Percentiles rank a stretch among this genome's conserved stretches.
phyloP scores from a whole-genome alignment of 2,888 invertebrate species.

The Atrina japonica region DNA sequence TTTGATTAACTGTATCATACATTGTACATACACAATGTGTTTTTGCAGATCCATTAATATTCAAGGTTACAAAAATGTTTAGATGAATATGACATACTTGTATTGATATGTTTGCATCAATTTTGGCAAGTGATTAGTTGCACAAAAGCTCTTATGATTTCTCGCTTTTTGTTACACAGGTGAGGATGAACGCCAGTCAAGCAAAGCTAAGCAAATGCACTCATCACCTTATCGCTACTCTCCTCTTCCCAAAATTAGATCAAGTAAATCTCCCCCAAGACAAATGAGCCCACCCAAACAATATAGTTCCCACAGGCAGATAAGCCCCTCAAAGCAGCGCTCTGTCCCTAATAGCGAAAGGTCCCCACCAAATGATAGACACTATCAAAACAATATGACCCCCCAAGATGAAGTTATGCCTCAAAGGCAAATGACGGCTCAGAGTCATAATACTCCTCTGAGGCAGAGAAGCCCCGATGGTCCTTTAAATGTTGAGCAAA shows the following conservation, averaged over 20 bases:
- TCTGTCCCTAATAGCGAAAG: slow-evolving; percentile 26
- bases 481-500: not conserved
- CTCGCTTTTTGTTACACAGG: slow-evolving; percentile 54
- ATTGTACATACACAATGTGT: too few relatives aligned
- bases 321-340: slow-evolving; percentile 9
- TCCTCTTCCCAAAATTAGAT: slow-evolving; percentile 43
- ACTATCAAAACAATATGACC: not conserved
- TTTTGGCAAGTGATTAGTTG: slow-evolving; percentile 18
- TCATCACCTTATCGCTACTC: slow-evolving; percentile 44
- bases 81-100: too few relatives aligned
- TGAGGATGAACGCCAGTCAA: slow-evolving; percentile 56
- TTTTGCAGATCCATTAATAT: too few relatives aligned
- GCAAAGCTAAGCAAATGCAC: slow-evolving; percentile 54
- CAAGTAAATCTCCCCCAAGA: slow-evolving; percentile 6
- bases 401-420: not conserved
- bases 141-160: slow-evolving; percentile 21
- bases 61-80: too few relatives aligned
- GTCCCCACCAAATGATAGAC: slow-evolving; percentile 15
- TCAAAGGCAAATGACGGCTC: not conserved
- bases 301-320: not conserved
- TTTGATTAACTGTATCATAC: too few relatives aligned
- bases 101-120: slow-evolving; percentile 1
- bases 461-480: not conserved
- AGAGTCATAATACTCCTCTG: not conserved
- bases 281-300: not conserved